Conservation (phyloP, 2,888 invertebrate genomes). For the Ormyrus pomaceus region DNA sequence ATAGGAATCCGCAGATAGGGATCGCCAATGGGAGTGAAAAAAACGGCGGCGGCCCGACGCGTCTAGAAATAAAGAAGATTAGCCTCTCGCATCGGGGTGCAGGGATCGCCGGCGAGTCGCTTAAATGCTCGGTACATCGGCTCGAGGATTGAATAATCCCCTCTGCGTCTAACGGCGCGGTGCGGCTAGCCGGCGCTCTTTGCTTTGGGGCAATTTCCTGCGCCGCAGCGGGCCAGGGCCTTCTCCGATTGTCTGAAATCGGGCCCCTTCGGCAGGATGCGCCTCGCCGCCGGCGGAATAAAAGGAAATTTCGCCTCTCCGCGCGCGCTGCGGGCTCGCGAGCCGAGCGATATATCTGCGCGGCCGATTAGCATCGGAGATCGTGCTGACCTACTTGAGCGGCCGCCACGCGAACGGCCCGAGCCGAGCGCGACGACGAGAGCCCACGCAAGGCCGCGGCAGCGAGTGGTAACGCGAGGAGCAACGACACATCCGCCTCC, state of each 20-base stretch:
- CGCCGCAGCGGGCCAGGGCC: neutral
- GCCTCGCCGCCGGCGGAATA: conserved; percentile 26
- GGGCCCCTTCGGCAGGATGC: neutral
- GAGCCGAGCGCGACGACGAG: conserved; percentile 43
- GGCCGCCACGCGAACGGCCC: conserved; percentile 15
- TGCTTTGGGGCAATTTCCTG: conserved; percentile 20
- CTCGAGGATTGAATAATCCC: conserved; percentile 26
- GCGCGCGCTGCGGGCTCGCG: neutral
- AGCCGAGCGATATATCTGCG: neutral
- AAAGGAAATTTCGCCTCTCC: conserved; percentile 8
- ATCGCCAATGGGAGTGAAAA: too few species aligned
- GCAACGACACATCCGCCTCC: conserved; percentile 37
- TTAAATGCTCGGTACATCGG: conserved; percentile 14
- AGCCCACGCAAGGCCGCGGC: conserved; percentile 48
- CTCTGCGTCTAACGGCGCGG: too few species aligned
- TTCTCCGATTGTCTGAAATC: too few species aligned
- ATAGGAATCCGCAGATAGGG: too few species aligned
- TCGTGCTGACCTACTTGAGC: conserved; percentile 38
- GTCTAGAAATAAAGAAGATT: too few species aligned
- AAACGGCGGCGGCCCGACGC: too few species aligned
- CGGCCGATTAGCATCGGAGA: conserved; percentile 38
- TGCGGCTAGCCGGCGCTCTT: neutral
- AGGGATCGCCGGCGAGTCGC: neutral
- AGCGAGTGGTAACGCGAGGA: conserved; percentile 11
- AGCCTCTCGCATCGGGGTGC: too few species aligned